These are phyloP conservation scores for Phrynosoma blainvillii DNA, from an alignment of 2,113 vertebrate species.

Conservation along the genomic window DNA sequence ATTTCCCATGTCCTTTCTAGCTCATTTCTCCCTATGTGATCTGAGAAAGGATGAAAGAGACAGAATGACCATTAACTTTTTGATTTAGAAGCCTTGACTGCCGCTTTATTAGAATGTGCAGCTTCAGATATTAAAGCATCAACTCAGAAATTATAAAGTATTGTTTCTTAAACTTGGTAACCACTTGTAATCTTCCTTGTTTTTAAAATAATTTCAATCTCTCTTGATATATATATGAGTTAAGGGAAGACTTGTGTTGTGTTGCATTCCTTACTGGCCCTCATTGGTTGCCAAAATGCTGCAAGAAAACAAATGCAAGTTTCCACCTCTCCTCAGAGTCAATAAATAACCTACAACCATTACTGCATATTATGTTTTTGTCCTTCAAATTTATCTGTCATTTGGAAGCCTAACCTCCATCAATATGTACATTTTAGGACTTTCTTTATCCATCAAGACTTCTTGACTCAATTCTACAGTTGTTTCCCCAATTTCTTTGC, in stretches of 20 bases:
- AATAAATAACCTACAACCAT: slow-evolving; percentile 1
- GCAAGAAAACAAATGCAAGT: not conserved
- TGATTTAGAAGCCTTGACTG: not conserved
- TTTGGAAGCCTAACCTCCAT: slow-evolving; percentile 19
- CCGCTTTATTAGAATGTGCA: not conserved
- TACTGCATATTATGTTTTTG: slow-evolving; percentile 8
- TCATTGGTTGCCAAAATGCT: not conserved
- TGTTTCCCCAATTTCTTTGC: slow-evolving; percentile 51
- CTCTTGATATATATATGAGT: no score
- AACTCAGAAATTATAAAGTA: no score
- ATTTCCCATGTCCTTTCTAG: not conserved
- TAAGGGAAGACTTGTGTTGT: not conserved
- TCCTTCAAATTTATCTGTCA: slow-evolving; percentile 54
- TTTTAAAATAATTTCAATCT: not conserved
- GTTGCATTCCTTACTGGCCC: not conserved
- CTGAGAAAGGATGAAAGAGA: not conserved
- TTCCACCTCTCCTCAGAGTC: not conserved
- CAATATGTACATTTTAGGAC: not conserved
- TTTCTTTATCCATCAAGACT: slow-evolving; percentile 35
- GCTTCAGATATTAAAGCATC: not conserved
- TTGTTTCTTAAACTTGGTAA: not conserved
- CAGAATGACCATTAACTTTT: not conserved
- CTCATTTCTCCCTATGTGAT: not conserved
- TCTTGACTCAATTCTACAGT: slow-evolving; percentile 58
- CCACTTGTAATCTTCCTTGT: not conserved